Evolutionary conservation across 2,888 invertebrate genomes (phyloP).

Genomic region (Aphodius sticticus): DNA sequence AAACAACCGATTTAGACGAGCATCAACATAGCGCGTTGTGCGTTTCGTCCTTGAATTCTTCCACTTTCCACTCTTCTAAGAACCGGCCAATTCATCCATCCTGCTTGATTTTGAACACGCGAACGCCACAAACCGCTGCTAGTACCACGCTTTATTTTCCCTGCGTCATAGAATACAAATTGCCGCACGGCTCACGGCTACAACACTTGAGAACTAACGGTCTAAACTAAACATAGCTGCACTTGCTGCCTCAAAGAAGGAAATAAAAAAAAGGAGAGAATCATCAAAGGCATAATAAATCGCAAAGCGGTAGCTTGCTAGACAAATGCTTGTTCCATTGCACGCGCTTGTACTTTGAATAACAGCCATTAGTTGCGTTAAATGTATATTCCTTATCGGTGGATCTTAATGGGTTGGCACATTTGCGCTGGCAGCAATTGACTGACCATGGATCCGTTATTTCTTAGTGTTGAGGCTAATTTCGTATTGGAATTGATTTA

Average conservation of each 20-base stretch:
- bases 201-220: not conserved
- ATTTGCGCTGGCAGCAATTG: no score
- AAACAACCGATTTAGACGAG: no score
- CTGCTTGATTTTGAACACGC: not conserved
- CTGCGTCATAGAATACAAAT: not conserved
- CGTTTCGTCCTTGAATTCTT: not conserved
- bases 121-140: not conserved
- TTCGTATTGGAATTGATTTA: no score
- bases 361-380: not conserved
- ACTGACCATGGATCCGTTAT: no score
- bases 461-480: no score
- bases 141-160: no score
- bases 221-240: not conserved
- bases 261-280: not conserved
- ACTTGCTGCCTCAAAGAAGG: not conserved
- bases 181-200: not conserved
- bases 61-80: not conserved
- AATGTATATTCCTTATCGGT: no score
- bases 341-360: not conserved
- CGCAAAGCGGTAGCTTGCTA: not conserved
- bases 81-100: not conserved
- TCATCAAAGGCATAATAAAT: not conserved
- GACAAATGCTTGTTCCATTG: not conserved
- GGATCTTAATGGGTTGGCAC: no score
- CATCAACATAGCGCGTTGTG: no score